Percentiles rank a stretch among this genome's conserved stretches.
Conservation (phyloP, 2,797 vertebrate genomes). For the Anguilla anguilla region DNA sequence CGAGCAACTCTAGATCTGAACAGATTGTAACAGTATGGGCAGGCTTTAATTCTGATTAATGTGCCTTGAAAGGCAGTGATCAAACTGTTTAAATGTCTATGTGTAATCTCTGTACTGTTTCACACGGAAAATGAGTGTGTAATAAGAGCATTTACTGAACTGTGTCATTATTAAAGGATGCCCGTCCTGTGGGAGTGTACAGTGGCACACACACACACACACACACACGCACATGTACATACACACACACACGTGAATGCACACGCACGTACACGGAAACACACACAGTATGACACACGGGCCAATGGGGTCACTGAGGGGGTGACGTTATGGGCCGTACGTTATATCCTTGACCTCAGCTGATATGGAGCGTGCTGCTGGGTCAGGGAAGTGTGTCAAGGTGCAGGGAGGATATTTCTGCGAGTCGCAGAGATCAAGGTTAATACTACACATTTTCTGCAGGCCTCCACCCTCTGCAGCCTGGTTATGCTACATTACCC, state of each 20-base stretch:
- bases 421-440: conserved; percentile 77
- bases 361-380: conserved; percentile 29
- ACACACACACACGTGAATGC: background rate
- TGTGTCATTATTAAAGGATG: background rate
- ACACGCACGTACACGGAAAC: background rate
- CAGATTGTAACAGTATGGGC: background rate
- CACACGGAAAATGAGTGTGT: background rate
- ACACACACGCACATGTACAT: background rate
- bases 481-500: conserved; percentile 51
- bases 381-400: conserved; percentile 61
- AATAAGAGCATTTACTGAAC: background rate
- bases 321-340: background rate
- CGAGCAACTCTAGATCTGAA: background rate
- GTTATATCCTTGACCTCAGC: conserved; percentile 36
- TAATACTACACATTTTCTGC: conserved; percentile 78
- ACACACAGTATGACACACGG: background rate
- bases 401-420: conserved; percentile 73
- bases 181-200: background rate
- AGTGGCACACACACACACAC: background rate
- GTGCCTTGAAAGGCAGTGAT: background rate
- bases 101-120: conserved; percentile 11
- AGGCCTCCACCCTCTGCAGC: conserved; percentile 67
- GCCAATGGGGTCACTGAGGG: background rate
- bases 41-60: background rate
- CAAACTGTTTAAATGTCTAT: conserved; percentile 15